Evolutionary conservation across 2,113 vertebrate genomes (phyloP).

Genomic region (Lamprologus tigripictilis): DNA sequence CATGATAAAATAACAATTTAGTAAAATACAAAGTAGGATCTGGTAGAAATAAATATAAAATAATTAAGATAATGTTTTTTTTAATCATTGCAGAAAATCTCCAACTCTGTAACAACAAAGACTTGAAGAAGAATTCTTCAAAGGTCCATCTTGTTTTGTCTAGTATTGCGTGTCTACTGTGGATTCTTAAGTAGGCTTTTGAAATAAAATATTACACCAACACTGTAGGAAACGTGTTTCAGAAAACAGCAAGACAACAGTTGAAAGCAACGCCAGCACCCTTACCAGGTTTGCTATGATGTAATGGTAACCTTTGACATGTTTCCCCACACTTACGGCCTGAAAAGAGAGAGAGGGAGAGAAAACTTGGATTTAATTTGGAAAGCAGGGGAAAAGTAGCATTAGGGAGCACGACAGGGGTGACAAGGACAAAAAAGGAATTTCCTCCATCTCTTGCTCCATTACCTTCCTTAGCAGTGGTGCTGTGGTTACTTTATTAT

Average conservation of each 20-base stretch:
- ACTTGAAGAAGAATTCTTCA: not conserved
- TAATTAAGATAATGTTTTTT: not conserved
- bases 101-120: not conserved
- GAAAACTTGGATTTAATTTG: not conserved
- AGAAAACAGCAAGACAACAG: not conserved
- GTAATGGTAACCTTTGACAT: slow-evolving; percentile 96
- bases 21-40: not conserved
- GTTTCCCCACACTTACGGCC: slow-evolving; percentile 94
- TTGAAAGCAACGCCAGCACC: not conserved
- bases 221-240: not conserved
- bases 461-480: not conserved
- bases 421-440: not conserved
- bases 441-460: not conserved
- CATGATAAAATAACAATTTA: not conserved
- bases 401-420: not conserved
- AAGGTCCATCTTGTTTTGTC: not conserved
- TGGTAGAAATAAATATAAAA: not conserved
- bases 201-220: not conserved
- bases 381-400: not conserved
- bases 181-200: not conserved
- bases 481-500: not conserved
- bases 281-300: slow-evolving; percentile 96
- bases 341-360: slow-evolving; percentile 35
- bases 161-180: not conserved
- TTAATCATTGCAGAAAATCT: not conserved